These are phyloP conservation scores for Vanessa atalanta DNA, from an alignment of 1,140 invertebrate species.

Conservation along the genomic window DNA sequence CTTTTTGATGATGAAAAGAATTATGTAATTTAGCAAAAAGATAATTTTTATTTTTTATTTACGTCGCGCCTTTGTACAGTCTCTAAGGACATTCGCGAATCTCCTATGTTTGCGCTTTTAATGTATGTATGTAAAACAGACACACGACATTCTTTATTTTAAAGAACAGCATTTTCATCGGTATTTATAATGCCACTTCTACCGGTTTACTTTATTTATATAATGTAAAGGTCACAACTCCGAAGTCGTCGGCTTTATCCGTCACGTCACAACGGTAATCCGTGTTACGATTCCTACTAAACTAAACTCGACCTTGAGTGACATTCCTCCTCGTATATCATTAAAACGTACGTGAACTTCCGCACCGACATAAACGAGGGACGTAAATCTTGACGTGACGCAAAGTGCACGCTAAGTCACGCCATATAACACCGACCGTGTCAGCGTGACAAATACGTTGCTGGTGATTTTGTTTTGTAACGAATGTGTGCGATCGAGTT, in stretches of 20 bases:
- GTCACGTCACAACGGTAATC: background rate
- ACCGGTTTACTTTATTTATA: no score
- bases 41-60: no score
- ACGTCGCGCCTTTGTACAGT: no score
- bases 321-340: background rate
- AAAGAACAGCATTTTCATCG: no score
- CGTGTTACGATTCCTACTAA: background rate
- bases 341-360: conserved; percentile 2
- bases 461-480: conserved; percentile 3
- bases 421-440: background rate
- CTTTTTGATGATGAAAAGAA: no score
- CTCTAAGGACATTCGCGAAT: no score
- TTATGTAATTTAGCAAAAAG: no score
- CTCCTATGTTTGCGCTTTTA: no score
- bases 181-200: no score
- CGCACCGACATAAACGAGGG: background rate
- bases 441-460: conserved; percentile 12
- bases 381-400: conserved; percentile 6
- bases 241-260: background rate
- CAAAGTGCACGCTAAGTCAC: background rate
- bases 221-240: background rate
- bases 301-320: background rate
- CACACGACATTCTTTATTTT: no score
- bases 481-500: background rate
- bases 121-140: no score